Evolutionary conservation across 2,888 invertebrate genomes (phyloP), one percentile per base, ranked within the genome.

Genomic region (Altica lythri): DNA sequence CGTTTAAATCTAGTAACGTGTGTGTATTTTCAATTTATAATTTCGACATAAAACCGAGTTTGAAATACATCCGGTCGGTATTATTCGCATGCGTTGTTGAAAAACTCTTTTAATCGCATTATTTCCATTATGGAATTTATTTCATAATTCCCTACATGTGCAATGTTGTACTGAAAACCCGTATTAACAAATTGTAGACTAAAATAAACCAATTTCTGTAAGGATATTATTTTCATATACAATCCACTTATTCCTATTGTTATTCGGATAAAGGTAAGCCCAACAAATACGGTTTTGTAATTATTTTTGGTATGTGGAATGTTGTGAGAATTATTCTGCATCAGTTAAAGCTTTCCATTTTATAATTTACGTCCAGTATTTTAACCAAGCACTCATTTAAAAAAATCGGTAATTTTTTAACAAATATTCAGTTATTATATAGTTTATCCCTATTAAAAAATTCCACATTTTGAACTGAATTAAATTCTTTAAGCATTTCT

Each of bases 21-120:
- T 16, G 37, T 46, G 35, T 46, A 46, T 46, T 46, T 46, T 46
- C 45, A 46, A 46, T 46, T 46, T 32, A 35, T 27, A 35, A 46
- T 35, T 46, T 35, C 10, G 10, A 35, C 35, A 46, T 35, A 46
- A 27, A 46, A 25, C 27, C 35, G 35, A 46, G 16, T 34, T 34
- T 34, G 67, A 68, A 68, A 59, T 53, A 54, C 30, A 55, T 32
- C 58, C 32, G 45, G 58, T 58, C 56, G 52, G 55, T 60, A 54
- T 49, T 51, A 52, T 59, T 30, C 48, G 47, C 55, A 55, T 55
- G 55, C 53, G 38, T 47, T 55, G 51, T 51, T 45, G 47, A 58
- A 64, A 67, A 68, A 66, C 67, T 65, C 27, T 65, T 68, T 68
- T 69, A 71, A 71, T 69, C 69, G 69, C 65, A 69, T 71, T 68